phyloP scores from a whole-genome alignment of 1,140 invertebrate genomes.

The Lanistes nyassanus region DNA sequence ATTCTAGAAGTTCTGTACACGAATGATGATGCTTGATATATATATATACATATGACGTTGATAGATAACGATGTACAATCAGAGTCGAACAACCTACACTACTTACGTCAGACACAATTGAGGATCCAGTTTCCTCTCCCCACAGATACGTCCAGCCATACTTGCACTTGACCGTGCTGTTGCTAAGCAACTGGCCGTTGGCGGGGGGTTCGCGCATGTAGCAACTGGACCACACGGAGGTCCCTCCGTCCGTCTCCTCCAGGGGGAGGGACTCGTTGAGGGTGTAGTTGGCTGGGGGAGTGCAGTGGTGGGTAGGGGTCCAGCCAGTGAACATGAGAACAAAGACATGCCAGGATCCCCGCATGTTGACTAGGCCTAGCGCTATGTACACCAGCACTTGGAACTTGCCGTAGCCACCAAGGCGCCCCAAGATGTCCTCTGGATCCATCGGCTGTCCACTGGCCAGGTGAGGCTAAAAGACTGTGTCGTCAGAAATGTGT shows the following conservation, averaged over 20 bases:
- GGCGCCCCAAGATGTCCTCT: constrained; percentile 82
- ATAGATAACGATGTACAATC: too few relatives aligned
- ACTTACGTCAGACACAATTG: constrained; percentile 37
- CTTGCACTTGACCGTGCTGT: constrained; percentile 24
- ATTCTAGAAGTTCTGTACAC: too few relatives aligned
- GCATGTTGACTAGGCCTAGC: constrained; percentile 82
- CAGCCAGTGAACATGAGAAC: constrained; percentile 72
- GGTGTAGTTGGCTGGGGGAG: constrained; percentile 18
- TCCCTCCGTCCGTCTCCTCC: constrained; percentile 9
- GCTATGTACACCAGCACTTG: constrained; percentile 85
- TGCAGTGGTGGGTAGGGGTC: constrained; percentile 30
- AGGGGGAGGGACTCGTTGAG: constrained; percentile 33
- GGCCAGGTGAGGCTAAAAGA: too few relatives aligned
- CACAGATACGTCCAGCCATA: constrained; percentile 36
- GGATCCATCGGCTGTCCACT: constrained; percentile 78
- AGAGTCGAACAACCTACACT: too few relatives aligned
- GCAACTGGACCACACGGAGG: constrained; percentile 14
- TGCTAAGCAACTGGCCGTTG: neutral
- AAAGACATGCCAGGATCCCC: constrained; percentile 83
- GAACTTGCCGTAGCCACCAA: constrained; percentile 89
- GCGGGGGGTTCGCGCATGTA: neutral
- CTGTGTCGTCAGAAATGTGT: too few relatives aligned
- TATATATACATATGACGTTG: too few relatives aligned
- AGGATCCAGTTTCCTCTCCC: constrained; percentile 23
- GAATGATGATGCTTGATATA: too few relatives aligned